Base-by-base conservation (phyloP, 2,888 invertebrate genomes). In the Cryptus viduatorius region DNA sequence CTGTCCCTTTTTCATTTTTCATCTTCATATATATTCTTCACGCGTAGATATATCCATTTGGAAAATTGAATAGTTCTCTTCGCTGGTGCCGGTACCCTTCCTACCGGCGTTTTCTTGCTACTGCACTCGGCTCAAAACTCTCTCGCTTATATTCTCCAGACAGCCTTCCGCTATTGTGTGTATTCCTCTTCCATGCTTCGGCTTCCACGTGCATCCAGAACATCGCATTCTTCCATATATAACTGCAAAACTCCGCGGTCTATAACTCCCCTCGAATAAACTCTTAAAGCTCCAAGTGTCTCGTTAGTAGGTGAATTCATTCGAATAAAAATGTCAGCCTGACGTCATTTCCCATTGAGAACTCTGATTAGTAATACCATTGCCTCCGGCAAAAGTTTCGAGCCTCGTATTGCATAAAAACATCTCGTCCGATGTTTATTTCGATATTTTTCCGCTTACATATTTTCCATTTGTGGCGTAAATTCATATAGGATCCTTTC, bases 1-100 rank as follows among this genome's bases (percentile, higher is more conserved):
- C 67, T 53, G 42, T 56, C 31, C 79, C 53, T 24, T 67, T 61
- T 72, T 64, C 73, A 71, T 78, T 76, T 68, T 72, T 72, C 67
- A 42, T 76, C 46, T 59, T 73, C 77, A 16, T 68, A 19, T 31
- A 50, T 37, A 81, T 73, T 81, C 77, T 53, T 56, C 50, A 71
- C 67, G 76, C 80, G 72, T 76, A 67, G 72, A 84, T 80, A 81
- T 81, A 56, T 56, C 81, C 78, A 81, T 84, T 81, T 81, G 73
- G 81, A 77, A 84, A 84, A 84, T 84, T 84, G 81, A 84, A 84
- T 84, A 84, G 73, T 81, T 68, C 72, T 79, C 83, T 72, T 84
- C 77, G 83, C 53, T 69, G 50, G 72, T 72, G 46, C 29, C 48
- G 56, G 16, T 64, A 3, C 71, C 2, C 56, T 69, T 50, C 44